Base-by-base conservation (phyloP, 2,797 vertebrate genomes). In the Leptoclinus maculatus region DNA sequence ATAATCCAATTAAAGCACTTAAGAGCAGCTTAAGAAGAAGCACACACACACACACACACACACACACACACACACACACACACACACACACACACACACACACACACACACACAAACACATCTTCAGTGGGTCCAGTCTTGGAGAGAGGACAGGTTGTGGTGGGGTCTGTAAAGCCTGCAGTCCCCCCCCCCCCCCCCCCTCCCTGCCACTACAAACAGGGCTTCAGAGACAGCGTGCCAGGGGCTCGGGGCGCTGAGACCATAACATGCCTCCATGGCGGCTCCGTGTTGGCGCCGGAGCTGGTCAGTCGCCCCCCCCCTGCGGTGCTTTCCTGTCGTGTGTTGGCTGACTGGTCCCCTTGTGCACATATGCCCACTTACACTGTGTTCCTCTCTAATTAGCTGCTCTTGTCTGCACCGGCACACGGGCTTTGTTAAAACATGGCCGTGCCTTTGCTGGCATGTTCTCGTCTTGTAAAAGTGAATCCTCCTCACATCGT, bases 1-100 rank as follows among this genome's bases (percentile, higher is more conserved):
- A 84, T 93, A 94, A 95, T 95, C 94, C 94, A 94, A 94, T 94
- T 94, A 95, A 91, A 88, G 89, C 88, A 90, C 91, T 93, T 92
- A 92, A 92, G 88, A 91, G 89, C 84, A 81, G 82, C 84, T 92
- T 91, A 91, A 67, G 73, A 80, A 34, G 78, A 78, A 66, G 39
- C 69, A 9, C 7, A 68, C 32, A 83, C 78, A 76, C 83, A 76
- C 75, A 78, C 54, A 81, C 73, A 74, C 66, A 66, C 56, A n/a
- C 14, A 66, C 34, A 83, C 76, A 75, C 83, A 70, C 75, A 77
- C 45, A 79, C 72, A 76, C 66, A 57, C 56, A n/a, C 19, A 66
- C 34, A 56, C 21, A 62, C 27, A 79, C 71, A 74, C 84, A 77
- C 74, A 79, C 53, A 78, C 74, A 76, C 67, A 17, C 21, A 71